phyloP scores from a whole-genome alignment of 2,113 vertebrate genomes.

The Colinus virginianus region DNA sequence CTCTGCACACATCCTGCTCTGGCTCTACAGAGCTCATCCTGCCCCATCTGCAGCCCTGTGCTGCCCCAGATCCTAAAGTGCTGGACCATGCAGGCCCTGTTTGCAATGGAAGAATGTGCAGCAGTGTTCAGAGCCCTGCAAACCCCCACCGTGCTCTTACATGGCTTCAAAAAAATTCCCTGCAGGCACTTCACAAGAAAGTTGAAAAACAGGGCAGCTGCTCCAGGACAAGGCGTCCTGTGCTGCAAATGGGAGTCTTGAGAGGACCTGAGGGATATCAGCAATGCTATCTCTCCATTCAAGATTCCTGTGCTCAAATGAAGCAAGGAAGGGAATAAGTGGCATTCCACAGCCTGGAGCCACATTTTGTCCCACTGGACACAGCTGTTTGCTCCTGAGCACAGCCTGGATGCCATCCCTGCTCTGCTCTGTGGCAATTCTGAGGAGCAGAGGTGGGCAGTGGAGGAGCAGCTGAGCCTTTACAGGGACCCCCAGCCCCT shows the following conservation, averaged over 20 bases:
- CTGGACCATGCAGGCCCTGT: neutral
- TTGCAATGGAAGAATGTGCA: neutral
- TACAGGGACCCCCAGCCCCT: accelerated
- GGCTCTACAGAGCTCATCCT: neutral
- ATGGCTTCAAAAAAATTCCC: neutral
- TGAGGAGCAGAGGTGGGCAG: neutral
- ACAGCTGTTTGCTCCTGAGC: neutral
- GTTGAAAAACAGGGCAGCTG: neutral
- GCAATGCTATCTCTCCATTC: neutral
- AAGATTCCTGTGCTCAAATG: neutral
- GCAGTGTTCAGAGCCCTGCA: neutral
- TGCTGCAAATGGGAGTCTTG: neutral
- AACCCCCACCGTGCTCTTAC: neutral
- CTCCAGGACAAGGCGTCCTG: neutral
- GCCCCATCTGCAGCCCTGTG: accelerated
- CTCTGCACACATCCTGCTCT: accelerated
- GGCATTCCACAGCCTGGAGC: neutral
- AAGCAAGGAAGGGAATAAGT: neutral
- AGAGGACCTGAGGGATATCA: neutral
- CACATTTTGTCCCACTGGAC: neutral
- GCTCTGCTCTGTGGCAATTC: neutral
- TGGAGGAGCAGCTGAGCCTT: neutral
- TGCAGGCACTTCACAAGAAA: neutral
- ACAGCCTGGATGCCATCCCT: neutral
- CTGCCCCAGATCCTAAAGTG: accelerated